Conservation (phyloP, 2,113 vertebrate species). For the Thunnus maccoyii region DNA sequence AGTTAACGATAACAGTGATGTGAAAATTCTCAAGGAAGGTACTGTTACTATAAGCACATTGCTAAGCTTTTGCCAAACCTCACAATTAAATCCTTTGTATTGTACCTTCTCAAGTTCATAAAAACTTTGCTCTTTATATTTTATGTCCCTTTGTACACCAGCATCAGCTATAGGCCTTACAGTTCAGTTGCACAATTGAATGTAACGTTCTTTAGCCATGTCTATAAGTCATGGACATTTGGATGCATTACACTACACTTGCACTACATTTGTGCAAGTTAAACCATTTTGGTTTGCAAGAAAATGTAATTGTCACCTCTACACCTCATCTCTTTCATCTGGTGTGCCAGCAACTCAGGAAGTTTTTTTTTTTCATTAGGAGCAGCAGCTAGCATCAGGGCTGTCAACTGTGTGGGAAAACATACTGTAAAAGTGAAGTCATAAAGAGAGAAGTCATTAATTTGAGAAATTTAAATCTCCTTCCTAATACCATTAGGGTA, state of each 20-base stretch:
- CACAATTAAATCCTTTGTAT: background rate
- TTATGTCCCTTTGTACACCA: slow-evolving; percentile 35
- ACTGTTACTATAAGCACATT: background rate
- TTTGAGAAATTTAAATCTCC: background rate
- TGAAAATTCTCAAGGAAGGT: background rate
- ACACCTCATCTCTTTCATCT: background rate
- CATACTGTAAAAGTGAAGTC: background rate
- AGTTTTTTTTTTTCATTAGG: background rate
- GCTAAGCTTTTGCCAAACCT: background rate
- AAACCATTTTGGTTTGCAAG: background rate
- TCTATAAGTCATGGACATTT: slow-evolving; percentile 19
- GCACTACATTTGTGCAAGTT: background rate
- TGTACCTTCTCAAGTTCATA: slow-evolving; percentile 8
- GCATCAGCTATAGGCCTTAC: slow-evolving; percentile 45
- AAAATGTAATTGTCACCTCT: no score
- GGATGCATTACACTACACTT: background rate
- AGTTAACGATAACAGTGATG: background rate
- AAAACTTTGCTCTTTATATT: slow-evolving; percentile 32
- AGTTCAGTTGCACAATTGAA: slow-evolving; percentile 30
- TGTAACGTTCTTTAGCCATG: slow-evolving; percentile 24
- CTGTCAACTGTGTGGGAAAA: background rate
- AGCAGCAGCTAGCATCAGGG: background rate
- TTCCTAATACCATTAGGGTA: no score
- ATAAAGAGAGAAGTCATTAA: background rate
- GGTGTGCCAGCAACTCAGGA: background rate